Evolutionary conservation across 2,888 invertebrate genomes (phyloP), one percentile per base, ranked within the genome.

Genomic region (Rhimphoctona megacephalus): DNA sequence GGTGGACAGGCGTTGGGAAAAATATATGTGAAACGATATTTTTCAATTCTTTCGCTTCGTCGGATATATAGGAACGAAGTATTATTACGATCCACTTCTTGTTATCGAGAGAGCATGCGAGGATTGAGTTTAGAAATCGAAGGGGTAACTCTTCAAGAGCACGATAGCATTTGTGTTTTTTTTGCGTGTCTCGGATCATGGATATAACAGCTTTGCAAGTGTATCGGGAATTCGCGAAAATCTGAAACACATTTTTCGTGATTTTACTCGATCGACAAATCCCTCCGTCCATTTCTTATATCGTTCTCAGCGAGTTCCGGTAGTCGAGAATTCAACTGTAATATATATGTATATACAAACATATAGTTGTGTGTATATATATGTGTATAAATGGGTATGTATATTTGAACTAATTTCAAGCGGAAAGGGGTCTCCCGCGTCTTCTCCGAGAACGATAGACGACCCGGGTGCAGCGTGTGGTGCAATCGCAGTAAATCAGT

Each of bases 401-500:
- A 87, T 57, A 74, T 74, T 86, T 79, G 73, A 89, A 86, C 85
- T 86, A 90, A 89, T 90, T 90, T 87, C 87, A 88, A 83, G 72
- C 80, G 81, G 83, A 86, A 83, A 83, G 83, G 77, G 83, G 77
- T 86, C 83, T 83, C 77, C 73, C 82, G 78, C 73, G 73, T 77
- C 78, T 85, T 70, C 78, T 83, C 87, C 83, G 88, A 81, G 87
- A 67, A 83, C 80, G 85, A 83, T 86, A 76, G 85, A 86, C 80
- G 86, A 81, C 80, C 80, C 70, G 61, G 89, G 79, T 49, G 80
- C 74, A 66, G 46, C 64, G 79, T 46, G 73, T 61, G 83, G 81
- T 86, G 89, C 82, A 85, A 89, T 89, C 85, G 88, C 89, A 88
- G 86, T 90, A 90, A 90, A 90, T 90, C 90, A 90, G 89, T 73